Evolutionary conservation across 2,888 invertebrate genomes (phyloP).

Genomic region (Dione juno): DNA sequence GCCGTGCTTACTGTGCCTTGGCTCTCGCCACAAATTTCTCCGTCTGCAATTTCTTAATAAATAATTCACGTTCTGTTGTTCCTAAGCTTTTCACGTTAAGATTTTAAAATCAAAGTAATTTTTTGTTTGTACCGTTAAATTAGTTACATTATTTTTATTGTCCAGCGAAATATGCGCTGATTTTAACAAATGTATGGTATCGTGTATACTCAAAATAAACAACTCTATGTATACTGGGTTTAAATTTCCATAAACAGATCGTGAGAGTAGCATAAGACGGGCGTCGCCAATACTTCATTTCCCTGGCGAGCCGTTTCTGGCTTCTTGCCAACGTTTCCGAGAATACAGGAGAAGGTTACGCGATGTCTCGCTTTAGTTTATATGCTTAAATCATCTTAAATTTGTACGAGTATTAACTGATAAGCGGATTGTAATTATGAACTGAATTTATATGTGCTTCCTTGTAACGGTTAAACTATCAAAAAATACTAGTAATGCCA

Average conservation of each 20-base stretch:
- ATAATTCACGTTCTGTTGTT: conserved; percentile 24
- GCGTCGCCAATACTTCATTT: conserved; percentile 77
- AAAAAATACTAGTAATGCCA: not conserved
- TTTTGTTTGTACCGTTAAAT: conserved; percentile 49
- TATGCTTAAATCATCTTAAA: conserved; percentile 79
- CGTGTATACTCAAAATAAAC: conserved; percentile 63
- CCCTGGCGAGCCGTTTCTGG: conserved; percentile 72
- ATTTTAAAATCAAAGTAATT: conserved; percentile 45
- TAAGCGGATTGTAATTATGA: conserved; percentile 28
- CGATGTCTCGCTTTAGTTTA: conserved; percentile 79
- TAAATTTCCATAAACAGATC: conserved; percentile 76
- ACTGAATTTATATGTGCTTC: not conserved
- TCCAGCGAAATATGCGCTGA: conserved; percentile 49
- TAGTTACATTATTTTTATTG: conserved; percentile 45
- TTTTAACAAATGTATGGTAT: conserved; percentile 56
- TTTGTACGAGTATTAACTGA: conserved; percentile 58
- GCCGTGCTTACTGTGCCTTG: conserved; percentile 56
- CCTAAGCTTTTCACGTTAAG: conserved; percentile 20
- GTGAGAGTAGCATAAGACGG: conserved; percentile 69
- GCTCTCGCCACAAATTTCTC: conserved; percentile 8
- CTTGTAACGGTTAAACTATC: not conserved
- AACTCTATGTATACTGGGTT: conserved; percentile 57
- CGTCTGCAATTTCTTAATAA: conserved; percentile 32
- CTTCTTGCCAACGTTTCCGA: conserved; percentile 75
- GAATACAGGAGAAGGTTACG: conserved; percentile 80